phyloP scores from a whole-genome alignment of 2,797 vertebrate species.

The Megalops cyprinoides region DNA sequence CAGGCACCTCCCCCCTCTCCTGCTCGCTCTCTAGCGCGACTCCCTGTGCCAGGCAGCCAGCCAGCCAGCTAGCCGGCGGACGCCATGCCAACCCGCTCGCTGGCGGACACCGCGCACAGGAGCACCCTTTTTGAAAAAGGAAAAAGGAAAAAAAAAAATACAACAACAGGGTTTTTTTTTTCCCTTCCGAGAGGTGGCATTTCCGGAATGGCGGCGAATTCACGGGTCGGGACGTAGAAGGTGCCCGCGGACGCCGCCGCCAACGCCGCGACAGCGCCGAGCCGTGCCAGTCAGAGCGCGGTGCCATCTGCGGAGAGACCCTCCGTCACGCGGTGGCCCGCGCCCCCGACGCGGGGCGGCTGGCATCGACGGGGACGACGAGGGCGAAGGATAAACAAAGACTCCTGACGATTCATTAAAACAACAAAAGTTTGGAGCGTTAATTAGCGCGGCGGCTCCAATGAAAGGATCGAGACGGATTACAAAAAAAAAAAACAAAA shows the following conservation, averaged over 20 bases:
- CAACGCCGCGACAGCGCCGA: neutral
- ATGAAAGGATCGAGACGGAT: conserved; percentile 47
- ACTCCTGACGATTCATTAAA: conserved; percentile 69
- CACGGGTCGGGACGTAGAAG: neutral
- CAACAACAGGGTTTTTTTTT: neutral
- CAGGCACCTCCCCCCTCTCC: conserved; percentile 68
- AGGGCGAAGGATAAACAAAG: conserved; percentile 22
- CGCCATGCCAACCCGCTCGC: conserved; percentile 69
- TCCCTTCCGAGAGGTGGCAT: conserved; percentile 41
- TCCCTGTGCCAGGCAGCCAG: conserved; percentile 72
- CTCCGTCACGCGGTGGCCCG: conserved; percentile 54
- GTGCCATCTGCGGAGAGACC: conserved; percentile 83
- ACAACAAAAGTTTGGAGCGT: conserved; percentile 58
- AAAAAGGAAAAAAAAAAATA: neutral
- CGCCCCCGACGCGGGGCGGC: conserved; percentile 56
- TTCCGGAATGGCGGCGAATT: conserved; percentile 44
- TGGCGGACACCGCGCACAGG: conserved; percentile 58
- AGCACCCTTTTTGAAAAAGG: conserved; percentile 10
- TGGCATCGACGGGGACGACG: conserved; percentile 54
- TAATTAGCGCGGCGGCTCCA: conserved; percentile 32
- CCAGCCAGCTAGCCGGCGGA: conserved; percentile 71
- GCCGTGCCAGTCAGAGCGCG: conserved; percentile 53
- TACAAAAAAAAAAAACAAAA: conserved; percentile 57
- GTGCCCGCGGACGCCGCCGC: neutral
- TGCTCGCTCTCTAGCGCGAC: conserved; percentile 56